Base-by-base conservation (phyloP, 2,888 invertebrate genomes). In the Tetanocera ferruginea region DNA sequence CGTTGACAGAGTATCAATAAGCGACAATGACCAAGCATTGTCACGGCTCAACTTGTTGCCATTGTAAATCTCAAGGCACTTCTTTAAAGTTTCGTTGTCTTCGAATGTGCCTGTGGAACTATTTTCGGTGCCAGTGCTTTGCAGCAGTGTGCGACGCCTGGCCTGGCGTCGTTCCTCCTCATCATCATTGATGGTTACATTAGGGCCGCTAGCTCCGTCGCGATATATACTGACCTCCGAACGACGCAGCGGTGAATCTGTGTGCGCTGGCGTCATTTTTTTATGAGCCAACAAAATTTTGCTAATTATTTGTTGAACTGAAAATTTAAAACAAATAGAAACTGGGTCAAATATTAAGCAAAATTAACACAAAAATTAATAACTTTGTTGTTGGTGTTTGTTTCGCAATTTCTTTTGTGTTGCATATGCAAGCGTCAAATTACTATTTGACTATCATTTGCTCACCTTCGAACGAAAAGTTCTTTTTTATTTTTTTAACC, bases 31-130 rank as follows among this genome's bases (percentile, higher is more conserved):
- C 93, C 97, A 98, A 0, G 96, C 97, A 91, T 97, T 97, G 86
- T 96, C 96, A 70, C 93, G 91, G 85, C 93, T 97, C 83, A 98
- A 95, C 93, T 96, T 97, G 91, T 96, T 96, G 90, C 95, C 95
- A 81, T 94, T 92, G 86, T 93, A 94, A n/a, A 96, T 91, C 85
- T 95, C 94, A 67, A 95, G 91, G 86, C 95, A 95, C 80, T 93
- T 93, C 80, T 94, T 92, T 81, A 95, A 93, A 82, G 95, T 95
- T 82, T 94, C 94, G 86, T 92, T 93, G 75, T 93, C 86, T 79
- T 88, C 88, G 23, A 88, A 80, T 3, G 86, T 83, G 64, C 83
- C 81, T 37, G 83, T 69, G 34, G 79, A 52, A 4, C 83, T 83
- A 79, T 81, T 73, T n/a, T 81, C 81, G 8, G 76, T 71, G 2